A percentile compares a stretch with the other conserved stretches of the same genome.
These are phyloP conservation scores for Ectobius pallidus DNA, from an alignment of 2,888 invertebrate species.

Conservation along the genomic window DNA sequence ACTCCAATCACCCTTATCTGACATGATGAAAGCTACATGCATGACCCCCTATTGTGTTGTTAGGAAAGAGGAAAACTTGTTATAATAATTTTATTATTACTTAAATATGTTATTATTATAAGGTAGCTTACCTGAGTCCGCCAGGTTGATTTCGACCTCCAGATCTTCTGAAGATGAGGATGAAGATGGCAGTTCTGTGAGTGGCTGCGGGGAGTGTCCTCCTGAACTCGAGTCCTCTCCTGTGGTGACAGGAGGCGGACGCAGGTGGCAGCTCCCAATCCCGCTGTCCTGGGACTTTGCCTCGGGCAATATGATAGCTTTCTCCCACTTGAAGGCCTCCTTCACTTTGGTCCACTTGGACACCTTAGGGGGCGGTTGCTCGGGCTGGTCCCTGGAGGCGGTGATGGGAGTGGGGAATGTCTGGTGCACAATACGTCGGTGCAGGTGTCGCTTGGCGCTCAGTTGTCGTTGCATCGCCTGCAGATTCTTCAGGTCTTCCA, in stretches of 20 bases:
- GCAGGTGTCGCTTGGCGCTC: background rate
- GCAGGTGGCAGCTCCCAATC: slow-evolving; percentile 53
- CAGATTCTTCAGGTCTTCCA: slow-evolving; percentile 72
- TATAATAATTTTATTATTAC: background rate
- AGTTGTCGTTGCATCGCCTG: slow-evolving; percentile 59
- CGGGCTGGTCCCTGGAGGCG: too few relatives aligned
- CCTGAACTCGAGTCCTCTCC: slow-evolving; percentile 24
- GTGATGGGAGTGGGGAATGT: background rate
- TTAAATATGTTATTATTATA: background rate
- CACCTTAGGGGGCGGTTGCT: slow-evolving; percentile 60
- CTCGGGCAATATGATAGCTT: slow-evolving; percentile 57
- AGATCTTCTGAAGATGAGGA: slow-evolving; percentile 77
- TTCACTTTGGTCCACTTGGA: slow-evolving; percentile 92
- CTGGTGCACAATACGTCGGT: background rate
- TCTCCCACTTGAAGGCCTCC: slow-evolving; percentile 87
- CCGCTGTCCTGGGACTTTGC: slow-evolving; percentile 57
- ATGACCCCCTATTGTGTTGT: too few relatives aligned
- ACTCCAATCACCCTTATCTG: too few relatives aligned
- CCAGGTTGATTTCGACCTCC: slow-evolving; percentile 52
- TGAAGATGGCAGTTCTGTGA: slow-evolving; percentile 68
- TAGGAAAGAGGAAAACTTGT: too few relatives aligned
- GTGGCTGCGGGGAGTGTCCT: slow-evolving; percentile 47
- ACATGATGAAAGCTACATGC: too few relatives aligned
- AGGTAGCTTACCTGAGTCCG: slow-evolving; percentile 38
- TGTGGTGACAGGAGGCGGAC: background rate